Evolutionary conservation across 1,140 invertebrate species (phyloP).

Genomic region (Eumeta japonica): DNA sequence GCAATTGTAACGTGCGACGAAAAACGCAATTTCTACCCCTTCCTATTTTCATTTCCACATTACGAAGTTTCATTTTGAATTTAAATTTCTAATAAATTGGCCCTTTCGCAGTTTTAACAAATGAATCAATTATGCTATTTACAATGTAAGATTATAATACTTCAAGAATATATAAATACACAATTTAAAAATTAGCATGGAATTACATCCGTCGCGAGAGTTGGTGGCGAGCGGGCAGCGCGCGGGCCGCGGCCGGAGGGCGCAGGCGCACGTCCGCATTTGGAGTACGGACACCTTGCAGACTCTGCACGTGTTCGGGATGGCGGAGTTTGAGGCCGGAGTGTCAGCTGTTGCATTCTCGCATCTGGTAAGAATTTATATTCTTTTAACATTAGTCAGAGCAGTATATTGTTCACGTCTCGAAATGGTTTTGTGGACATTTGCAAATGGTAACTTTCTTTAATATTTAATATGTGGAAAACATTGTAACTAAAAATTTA

Average conservation of each 20-base stretch:
- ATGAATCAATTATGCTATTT: constrained; percentile 1
- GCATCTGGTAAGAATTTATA: constrained; percentile 66
- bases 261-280: constrained; percentile 89
- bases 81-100: too few species aligned
- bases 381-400: too few species aligned
- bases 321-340: constrained; percentile 87
- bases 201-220: constrained; percentile 86
- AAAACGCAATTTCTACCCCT: too few species aligned
- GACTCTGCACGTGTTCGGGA: constrained; percentile 88
- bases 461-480: too few species aligned
- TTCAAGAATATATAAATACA: too few species aligned
- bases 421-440: background rate
- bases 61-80: too few species aligned
- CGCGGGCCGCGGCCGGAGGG: constrained; percentile 75
- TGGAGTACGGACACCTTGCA: constrained; percentile 91
- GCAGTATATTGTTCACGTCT: too few species aligned
- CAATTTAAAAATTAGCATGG: too few species aligned
- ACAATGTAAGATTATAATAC: constrained; percentile 1
- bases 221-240: constrained; percentile 88
- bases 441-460: background rate
- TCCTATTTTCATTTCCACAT: too few species aligned
- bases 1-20: too few species aligned
- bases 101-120: background rate
- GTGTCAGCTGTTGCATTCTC: constrained; percentile 90
- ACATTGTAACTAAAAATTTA: too few species aligned